Base-by-base conservation (phyloP, 92 coral and sea anemone species). In the Parazoanthus swiftii region DNA sequence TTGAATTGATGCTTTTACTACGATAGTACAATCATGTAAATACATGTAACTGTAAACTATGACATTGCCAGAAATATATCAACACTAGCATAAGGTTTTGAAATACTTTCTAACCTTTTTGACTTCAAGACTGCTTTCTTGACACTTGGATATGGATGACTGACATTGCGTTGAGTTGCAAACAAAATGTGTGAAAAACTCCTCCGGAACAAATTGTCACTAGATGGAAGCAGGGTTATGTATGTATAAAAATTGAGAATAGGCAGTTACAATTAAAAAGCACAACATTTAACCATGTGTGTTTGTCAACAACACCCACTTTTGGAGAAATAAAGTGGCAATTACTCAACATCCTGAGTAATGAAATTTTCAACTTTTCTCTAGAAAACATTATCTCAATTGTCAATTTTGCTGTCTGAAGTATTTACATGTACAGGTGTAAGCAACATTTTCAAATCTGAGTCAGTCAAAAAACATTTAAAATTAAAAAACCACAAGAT, bases 201-300 rank as follows among this genome's bases (percentile, higher is more conserved):
- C 70, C 98, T 94, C 75, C 88, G 92, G 88, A 97, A 95, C 36
- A 97, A 85, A 88, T 95, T 97, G 86, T 95, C 79, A 76, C 99
- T 97, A 76, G 5, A 50, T 59, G 1, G 43, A 43, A 74, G 26
- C 21, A 88, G 21, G 72, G 14, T 75, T 44, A 23, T 75, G 2
- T 18, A 63, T 16, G 20, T 13, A 58, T 3, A 58, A 0, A 11
- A 15, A 16, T 63, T 63, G 70, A 63, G 25, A 63, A 63, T 20
- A 63, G 3, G 15, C 70, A 63, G 59, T 3, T 15, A 54, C 59
- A 54, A 13, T 13, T 54, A 54, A 54, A 54, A 54, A 54, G 9
- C 18, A 13, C 42, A 1, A 54, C 11, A 14, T 54, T 11, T 54
- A 13, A 18, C 59, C 9, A 54, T 54, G 42, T 39, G 42, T 39